Base-by-base conservation (phyloP, 2,888 invertebrate species). In the Exephanes ischioxanthus region DNA sequence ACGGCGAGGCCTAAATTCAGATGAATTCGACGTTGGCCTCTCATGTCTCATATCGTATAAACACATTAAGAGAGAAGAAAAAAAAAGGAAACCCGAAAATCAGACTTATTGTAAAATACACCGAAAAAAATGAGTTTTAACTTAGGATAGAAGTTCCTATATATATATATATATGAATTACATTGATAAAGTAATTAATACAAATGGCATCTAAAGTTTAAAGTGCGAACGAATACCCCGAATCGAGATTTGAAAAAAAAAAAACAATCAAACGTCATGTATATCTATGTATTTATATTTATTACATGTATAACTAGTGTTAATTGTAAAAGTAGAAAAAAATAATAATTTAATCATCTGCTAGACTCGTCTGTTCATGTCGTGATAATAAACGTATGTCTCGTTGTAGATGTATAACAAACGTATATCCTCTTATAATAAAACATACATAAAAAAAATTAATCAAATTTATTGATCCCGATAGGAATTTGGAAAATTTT, bases 381-480 rank as follows among this genome's bases (percentile, higher is more conserved):
- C 92, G 92, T 92, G 91, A 92, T 90, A 89, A 90, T 90, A 89
- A 90, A 67, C 81, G 37, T 85, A 81, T 58, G 58, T 86, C 71
- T 73, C 79, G 73, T 67, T 77, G 81, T 86, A 86, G 82, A 75
- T 87, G 83, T 77, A 83, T 84, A 33, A 79, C 63, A 85, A 84
- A 79, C 82, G 85, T 84, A 76, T 75, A 86, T 61, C 72, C 55
- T 80, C 77, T 79, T 86, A 71, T 83, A 81, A 75, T 83, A 79
- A 85, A 83, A 75, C 16, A 51, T 30, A 45, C 53, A 37, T 51
- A 14, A 48, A 51, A 66, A 80, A 77, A 66, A 77, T 30, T 16
- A 1, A 5, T 30, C 26, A 26, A 61, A 26, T 22, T 61, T 30
- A 14, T 26, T 61, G 58, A 26, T 1, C 19, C n/a, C 19, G 19